These are phyloP conservation scores for Drosophila austrosaltans DNA, from an alignment of 2,888 invertebrate genomes.

Conservation along the genomic window DNA sequence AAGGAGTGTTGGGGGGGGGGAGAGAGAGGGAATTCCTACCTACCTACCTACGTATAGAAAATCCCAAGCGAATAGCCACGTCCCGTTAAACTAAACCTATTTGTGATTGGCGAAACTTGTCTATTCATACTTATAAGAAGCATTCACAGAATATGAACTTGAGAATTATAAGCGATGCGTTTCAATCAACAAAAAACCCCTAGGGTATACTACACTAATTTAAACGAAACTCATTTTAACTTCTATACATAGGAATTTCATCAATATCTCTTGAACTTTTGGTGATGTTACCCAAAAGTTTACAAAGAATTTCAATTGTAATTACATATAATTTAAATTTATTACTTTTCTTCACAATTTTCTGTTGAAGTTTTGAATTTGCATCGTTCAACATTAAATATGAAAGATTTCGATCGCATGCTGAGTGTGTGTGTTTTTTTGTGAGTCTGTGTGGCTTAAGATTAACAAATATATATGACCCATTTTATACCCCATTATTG, in stretches of 20 bases:
- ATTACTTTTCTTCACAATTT: constrained; percentile 51
- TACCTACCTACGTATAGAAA: no score
- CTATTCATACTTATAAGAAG: no score
- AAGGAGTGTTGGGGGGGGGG: no score
- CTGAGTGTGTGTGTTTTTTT: constrained; percentile 16
- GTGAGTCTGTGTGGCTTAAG: constrained; percentile 43
- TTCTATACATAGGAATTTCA: neutral
- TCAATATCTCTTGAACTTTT: neutral
- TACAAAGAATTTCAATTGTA: neutral
- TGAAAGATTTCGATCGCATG: constrained; percentile 59
- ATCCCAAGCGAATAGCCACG: no score
- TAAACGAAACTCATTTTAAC: no score
- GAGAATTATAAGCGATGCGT: no score
- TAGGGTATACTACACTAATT: no score
- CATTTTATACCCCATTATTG: constrained; percentile 23
- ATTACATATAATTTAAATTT: constrained; percentile 54
- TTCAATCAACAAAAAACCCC: no score
- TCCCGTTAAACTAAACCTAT: no score
- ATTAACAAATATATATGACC: constrained; percentile 54
- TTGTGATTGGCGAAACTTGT: no score
- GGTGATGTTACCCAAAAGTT: neutral
- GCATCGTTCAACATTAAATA: constrained; percentile 59
- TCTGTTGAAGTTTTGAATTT: constrained; percentile 21
- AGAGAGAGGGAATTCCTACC: no score
- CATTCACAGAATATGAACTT: no score